A percentile compares a stretch with the other conserved stretches of the same genome.
Evolutionary conservation across 2,888 invertebrate species (phyloP).

Genomic region (Electrophaes corylata): DNA sequence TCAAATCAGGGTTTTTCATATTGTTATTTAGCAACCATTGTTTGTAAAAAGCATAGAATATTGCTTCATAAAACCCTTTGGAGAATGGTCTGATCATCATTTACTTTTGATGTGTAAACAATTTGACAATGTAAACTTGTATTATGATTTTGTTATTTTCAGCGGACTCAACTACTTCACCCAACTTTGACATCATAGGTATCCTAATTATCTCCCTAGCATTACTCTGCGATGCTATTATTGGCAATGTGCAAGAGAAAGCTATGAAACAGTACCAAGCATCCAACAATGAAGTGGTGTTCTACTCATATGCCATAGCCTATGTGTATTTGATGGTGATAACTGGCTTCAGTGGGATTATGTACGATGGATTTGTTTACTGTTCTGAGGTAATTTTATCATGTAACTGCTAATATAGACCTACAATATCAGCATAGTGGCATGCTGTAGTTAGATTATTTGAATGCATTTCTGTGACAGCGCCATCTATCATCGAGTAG

Average conservation of each 20-base stretch:
- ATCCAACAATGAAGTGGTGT: conserved; percentile 94
- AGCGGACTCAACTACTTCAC: conserved; percentile 90
- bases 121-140: too few relatives aligned
- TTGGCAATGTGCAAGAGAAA: conserved; percentile 98
- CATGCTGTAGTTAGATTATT: too few relatives aligned
- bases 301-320: conserved; percentile 96
- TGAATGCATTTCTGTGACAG: background rate
- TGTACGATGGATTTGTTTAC: conserved; percentile 89
- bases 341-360: conserved; percentile 88
- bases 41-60: too few relatives aligned
- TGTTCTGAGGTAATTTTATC: conserved; percentile 88
- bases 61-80: too few relatives aligned
- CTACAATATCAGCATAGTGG: too few relatives aligned
- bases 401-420: too few relatives aligned
- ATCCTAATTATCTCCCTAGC: conserved; percentile 92
- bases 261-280: conserved; percentile 94
- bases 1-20: too few relatives aligned
- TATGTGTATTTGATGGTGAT: conserved; percentile 91
- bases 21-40: too few relatives aligned
- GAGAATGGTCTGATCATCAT: too few relatives aligned
- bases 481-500: conserved; percentile 6
- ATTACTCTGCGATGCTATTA: conserved; percentile 95
- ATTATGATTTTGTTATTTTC: conserved; percentile 55
- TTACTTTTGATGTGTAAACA: too few relatives aligned
- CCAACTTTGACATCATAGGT: conserved; percentile 89